Evolutionary conservation across 2,797 vertebrate genomes (phyloP).

Genomic region (Sebastes kiyomatsui): DNA sequence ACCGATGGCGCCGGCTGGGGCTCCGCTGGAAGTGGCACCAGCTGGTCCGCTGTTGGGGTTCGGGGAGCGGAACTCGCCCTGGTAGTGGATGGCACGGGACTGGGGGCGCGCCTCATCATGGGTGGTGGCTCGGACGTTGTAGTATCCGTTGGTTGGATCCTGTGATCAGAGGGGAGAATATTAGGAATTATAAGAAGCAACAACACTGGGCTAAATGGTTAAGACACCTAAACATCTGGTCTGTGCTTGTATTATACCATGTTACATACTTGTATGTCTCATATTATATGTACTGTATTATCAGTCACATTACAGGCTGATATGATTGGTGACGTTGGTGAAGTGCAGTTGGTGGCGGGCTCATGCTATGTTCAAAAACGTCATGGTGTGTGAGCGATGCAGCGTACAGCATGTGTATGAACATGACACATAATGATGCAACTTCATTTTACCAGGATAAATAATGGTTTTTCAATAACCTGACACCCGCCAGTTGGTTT

Average conservation of each 20-base stretch:
- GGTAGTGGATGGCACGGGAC: slow-evolving; percentile 88
- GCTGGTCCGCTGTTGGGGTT: slow-evolving; percentile 72
- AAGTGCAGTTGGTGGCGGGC: not conserved
- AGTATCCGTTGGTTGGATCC: slow-evolving; percentile 98
- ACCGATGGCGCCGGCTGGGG: slow-evolving; percentile 53
- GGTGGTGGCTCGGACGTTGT: slow-evolving; percentile 91
- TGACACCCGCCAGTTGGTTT: not conserved
- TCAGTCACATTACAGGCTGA: not conserved
- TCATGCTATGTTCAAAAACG: slow-evolving; percentile 3
- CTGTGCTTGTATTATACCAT: not conserved
- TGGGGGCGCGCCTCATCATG: slow-evolving; percentile 90
- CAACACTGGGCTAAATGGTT: not conserved
- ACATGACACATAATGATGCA: not conserved
- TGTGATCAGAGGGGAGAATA: slow-evolving; percentile 52
- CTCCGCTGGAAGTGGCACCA: slow-evolving; percentile 64
- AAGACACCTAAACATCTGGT: not conserved
- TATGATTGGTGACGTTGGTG: not conserved
- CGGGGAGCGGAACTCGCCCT: slow-evolving; percentile 88
- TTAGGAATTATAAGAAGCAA: not conserved
- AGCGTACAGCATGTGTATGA: not conserved
- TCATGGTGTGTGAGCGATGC: not conserved
- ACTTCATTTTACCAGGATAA: not conserved
- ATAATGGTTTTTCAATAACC: not conserved
- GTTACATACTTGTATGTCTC: not conserved
- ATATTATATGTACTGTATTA: not conserved